A percentile compares a stretch with the other conserved stretches of the same genome.
phyloP scores from a whole-genome alignment of 2,888 invertebrate species.

The Dolichopus griseipennis region DNA sequence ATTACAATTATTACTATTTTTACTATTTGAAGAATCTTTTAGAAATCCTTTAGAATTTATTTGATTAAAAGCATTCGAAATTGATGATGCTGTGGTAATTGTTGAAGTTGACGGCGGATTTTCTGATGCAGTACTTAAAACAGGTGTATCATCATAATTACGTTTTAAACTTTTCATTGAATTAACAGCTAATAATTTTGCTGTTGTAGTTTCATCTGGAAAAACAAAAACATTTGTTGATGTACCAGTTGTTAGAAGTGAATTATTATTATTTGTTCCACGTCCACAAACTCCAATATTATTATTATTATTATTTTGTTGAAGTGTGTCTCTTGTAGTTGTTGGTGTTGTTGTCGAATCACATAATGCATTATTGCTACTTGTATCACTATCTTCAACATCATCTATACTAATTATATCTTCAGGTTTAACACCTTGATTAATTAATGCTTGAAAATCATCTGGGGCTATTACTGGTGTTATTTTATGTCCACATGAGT shows the following conservation, averaged over 20 bases:
- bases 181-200: constrained; percentile 37
- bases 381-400: constrained; percentile 33
- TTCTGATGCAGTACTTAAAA: neutral
- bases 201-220: constrained; percentile 39
- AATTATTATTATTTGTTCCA: constrained; percentile 11
- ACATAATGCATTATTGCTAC: constrained; percentile 23
- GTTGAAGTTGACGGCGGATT: neutral
- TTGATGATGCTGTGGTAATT: neutral
- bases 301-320: constrained; percentile 15
- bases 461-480: constrained; percentile 46
- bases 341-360: constrained; percentile 10
- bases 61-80: neutral
- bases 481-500: constrained; percentile 60
- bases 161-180: constrained; percentile 37
- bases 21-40: neutral
- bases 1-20: neutral
- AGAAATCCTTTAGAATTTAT: neutral
- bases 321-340: neutral
- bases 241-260: constrained; percentile 13
- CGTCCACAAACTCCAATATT: neutral
- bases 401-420: constrained; percentile 40
- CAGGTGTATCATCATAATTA: constrained; percentile 24
- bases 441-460: constrained; percentile 53
- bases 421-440: constrained; percentile 52
- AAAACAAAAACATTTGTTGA: constrained; percentile 29